Evolutionary conservation across 2,888 invertebrate genomes (phyloP).

Genomic region (Ormyrus pomaceus): DNA sequence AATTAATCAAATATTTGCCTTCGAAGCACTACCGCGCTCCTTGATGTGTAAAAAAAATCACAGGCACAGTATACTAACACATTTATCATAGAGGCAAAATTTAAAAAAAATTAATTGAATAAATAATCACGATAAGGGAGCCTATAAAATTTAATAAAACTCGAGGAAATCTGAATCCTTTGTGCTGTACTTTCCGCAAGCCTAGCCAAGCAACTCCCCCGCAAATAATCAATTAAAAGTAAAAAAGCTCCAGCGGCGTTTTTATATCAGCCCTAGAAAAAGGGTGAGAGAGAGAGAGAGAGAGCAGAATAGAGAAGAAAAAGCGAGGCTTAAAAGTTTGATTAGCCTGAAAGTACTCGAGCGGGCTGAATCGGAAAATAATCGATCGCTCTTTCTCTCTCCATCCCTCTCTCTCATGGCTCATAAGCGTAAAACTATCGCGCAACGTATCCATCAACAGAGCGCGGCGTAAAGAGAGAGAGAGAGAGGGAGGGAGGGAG

Average conservation of each 20-base stretch:
- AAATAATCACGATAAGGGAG: too few relatives aligned
- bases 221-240: constrained; percentile 17
- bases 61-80: too few relatives aligned
- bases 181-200: too few relatives aligned
- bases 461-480: neutral
- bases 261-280: neutral
- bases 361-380: constrained; percentile 51
- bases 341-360: constrained; percentile 29
- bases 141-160: neutral
- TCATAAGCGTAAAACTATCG: constrained; percentile 29
- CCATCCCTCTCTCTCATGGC: neutral
- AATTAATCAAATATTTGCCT: too few relatives aligned
- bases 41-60: too few relatives aligned
- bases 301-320: neutral
- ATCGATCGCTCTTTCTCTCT: constrained; percentile 39
- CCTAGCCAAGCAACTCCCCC: neutral
- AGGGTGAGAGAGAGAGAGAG: neutral
- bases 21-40: too few relatives aligned
- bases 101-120: too few relatives aligned
- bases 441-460: neutral
- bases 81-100: too few relatives aligned
- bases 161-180: neutral
- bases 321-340: constrained; percentile 36
- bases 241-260: neutral
- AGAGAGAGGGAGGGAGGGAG: neutral